Evolutionary conservation across 37 sponge, comb jelly and placozoan genomes (phyloP), one percentile per base, ranked within the genome.

Genomic region (Haliclona indistincta): DNA sequence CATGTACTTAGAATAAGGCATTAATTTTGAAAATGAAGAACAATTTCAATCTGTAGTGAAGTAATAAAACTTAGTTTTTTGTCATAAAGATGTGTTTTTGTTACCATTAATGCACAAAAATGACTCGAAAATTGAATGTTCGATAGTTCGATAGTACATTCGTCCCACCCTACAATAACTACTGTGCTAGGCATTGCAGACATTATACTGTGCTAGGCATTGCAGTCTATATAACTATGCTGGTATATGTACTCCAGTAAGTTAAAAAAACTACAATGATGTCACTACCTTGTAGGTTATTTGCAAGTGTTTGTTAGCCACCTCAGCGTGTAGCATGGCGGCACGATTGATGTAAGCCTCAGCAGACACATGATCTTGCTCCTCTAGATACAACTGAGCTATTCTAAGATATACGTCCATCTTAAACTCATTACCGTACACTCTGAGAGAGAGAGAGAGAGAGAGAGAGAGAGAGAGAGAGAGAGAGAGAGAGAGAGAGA

Each of bases 371-470:
- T 94, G 83, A 19, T 86, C 75, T 26, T 86, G 70, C 15, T 88
- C 95, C 47, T 94, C 93, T 56, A 97, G 63, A 53, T 89, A 95
- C 38, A 98, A 81, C 40, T 62, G 88, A 20, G 99, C 93, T 42
- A 98, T 98, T 76, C 87, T 95, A 56, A 98, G 73, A 68, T 98
- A 98, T 23, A 94, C 68, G 70, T 98, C 93, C 85, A 95, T 90
- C 63, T 89, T 95, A 84, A 86, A 98, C 22, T 88, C 85, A 38
- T 79, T 51, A 30, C 79, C 63, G 56, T 96, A 96, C 8, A 90
- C 73, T 58, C 88, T 96, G 55, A 52, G 58, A n/a, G n/a, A 58
- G 6, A 58, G 28, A 25, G 61, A 28, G 36, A 32, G 28, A 2
- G 37, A 29, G 36, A 26, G 33, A 11, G 38, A 22, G 32, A 43